phyloP scores from a whole-genome alignment of 1,140 invertebrate species.

The Cheumatopsyche charites region DNA sequence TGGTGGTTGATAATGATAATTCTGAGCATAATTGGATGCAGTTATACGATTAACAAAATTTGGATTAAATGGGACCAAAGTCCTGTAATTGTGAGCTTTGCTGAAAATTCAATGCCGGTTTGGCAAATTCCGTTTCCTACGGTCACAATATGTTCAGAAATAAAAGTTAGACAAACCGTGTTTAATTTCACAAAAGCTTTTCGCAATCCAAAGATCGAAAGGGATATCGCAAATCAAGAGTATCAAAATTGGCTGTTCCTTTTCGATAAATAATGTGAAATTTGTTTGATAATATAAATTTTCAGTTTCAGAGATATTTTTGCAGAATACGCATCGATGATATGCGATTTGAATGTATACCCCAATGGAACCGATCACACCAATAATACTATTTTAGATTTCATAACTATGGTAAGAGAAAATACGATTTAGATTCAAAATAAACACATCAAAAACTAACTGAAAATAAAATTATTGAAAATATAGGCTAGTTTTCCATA shows the following conservation, averaged over 20 bases:
- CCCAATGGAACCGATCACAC: too few species aligned
- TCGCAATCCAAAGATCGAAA: constrained; percentile 49
- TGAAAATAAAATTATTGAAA: too few species aligned
- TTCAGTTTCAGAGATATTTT: too few species aligned
- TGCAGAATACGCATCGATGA: too few species aligned
- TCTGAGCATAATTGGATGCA: constrained; percentile 36
- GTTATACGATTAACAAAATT: constrained; percentile 55
- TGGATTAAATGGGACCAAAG: constrained; percentile 61
- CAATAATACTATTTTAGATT: too few species aligned
- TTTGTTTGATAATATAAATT: too few species aligned
- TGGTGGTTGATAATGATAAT: constrained; percentile 33
- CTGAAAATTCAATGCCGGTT: constrained; percentile 66
- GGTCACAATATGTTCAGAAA: constrained; percentile 66
- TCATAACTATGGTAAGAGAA: too few species aligned
- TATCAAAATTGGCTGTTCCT: too few species aligned
- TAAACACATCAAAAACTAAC: background rate
- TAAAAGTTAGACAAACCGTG: constrained; percentile 59
- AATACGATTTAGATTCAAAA: too few species aligned
- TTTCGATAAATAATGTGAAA: too few species aligned
- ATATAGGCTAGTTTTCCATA: too few species aligned
- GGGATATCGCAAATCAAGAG: constrained; percentile 53
- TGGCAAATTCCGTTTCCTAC: constrained; percentile 69
- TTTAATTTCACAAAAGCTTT: constrained; percentile 63
- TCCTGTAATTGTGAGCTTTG: constrained; percentile 63
- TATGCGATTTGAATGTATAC: too few species aligned